These are phyloP conservation scores for Augochlorella aurata DNA, from an alignment of 2,888 invertebrate species.

Conservation along the genomic window DNA sequence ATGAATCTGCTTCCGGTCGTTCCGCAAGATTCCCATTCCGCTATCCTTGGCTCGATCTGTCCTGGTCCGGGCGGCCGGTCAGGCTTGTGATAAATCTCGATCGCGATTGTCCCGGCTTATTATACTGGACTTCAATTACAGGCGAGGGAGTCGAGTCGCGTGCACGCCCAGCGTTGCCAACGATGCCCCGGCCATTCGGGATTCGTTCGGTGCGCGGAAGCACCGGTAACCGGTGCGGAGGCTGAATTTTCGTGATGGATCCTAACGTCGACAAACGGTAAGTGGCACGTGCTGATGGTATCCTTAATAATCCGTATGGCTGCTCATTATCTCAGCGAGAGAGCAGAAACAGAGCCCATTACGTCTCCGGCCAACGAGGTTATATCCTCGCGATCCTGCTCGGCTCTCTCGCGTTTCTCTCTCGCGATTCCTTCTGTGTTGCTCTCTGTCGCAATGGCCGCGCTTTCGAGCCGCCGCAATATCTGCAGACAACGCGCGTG, in stretches of 20 bases:
- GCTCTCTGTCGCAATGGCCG: neutral
- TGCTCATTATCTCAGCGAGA: constrained; percentile 71
- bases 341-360: constrained; percentile 68
- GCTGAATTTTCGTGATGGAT: constrained; percentile 46
- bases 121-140: constrained; percentile 36
- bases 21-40: constrained; percentile 1
- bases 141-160: neutral
- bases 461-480: constrained; percentile 44
- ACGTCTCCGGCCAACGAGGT: constrained; percentile 67
- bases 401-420: constrained; percentile 23
- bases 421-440: neutral
- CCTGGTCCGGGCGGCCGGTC: neutral
- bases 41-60: constrained; percentile 4
- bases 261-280: constrained; percentile 49
- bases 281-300: constrained; percentile 63
- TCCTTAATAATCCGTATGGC: constrained; percentile 72
- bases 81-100: constrained; percentile 15
- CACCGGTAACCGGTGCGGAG: neutral
- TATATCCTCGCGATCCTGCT: constrained; percentile 31
- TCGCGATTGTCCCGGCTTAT: constrained; percentile 24
- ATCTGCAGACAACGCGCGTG: constrained; percentile 50
- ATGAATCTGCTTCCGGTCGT: constrained; percentile 10
- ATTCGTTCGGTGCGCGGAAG: neutral
- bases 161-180: constrained; percentile 15
- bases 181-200: constrained; percentile 10